A percentile compares a stretch with the other conserved stretches of the same genome.
phyloP scores from a whole-genome alignment of 2,888 invertebrate species.

The Cistogaster globosa region DNA sequence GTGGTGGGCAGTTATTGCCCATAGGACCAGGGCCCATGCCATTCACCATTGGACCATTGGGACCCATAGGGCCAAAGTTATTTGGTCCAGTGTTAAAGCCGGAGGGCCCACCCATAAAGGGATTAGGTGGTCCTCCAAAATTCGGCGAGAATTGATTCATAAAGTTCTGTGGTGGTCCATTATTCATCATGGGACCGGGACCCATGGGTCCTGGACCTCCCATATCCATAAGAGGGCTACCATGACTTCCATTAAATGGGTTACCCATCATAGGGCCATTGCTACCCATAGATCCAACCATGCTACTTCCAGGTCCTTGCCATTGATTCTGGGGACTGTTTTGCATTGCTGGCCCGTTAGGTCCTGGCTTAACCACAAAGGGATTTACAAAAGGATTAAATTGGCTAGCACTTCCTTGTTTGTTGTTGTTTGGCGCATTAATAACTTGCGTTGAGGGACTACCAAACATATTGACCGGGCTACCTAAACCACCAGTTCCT shows the following conservation, averaged over 20 bases:
- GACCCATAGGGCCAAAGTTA: constrained; percentile 75
- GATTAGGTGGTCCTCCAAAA: constrained; percentile 50
- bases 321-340: constrained; percentile 63
- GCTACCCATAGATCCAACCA: constrained; percentile 67
- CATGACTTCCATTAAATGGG: constrained; percentile 65
- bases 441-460: constrained; percentile 42
- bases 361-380: constrained; percentile 73
- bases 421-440: constrained; percentile 71
- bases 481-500: constrained; percentile 65
- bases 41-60: constrained; percentile 70
- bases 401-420: constrained; percentile 71
- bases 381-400: constrained; percentile 80
- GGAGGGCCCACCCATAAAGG: constrained; percentile 65
- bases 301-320: constrained; percentile 62
- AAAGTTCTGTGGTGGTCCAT: constrained; percentile 70
- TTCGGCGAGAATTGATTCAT: constrained; percentile 64
- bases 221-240: constrained; percentile 73
- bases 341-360: constrained; percentile 68
- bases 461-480: constrained; percentile 68
- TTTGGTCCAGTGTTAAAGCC: constrained; percentile 75
- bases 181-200: constrained; percentile 69
- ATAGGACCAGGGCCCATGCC: constrained; percentile 69
- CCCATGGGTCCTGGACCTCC: constrained; percentile 61
- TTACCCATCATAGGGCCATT: constrained; percentile 75
- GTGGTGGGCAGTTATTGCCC: constrained; percentile 77